Conservation (phyloP, 2,113 vertebrate species). For the Aramus guarauna region DNA sequence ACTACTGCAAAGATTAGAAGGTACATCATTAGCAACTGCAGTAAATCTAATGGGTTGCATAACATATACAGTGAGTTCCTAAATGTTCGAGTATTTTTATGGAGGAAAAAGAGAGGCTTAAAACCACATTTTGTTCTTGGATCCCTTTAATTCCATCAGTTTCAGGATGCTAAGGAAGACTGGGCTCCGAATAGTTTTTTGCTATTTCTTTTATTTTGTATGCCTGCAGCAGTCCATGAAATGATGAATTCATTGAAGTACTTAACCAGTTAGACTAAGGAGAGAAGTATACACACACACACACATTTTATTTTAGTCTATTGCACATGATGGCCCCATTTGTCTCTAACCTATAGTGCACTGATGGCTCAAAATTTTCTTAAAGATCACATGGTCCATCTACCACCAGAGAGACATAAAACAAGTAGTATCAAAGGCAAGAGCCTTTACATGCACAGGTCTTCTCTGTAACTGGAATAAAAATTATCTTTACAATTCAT, state of each 20-base stretch:
- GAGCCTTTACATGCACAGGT: not conserved
- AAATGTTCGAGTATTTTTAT: not conserved
- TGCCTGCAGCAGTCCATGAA: not conserved
- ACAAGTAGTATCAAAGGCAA: not conserved
- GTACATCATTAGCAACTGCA: not conserved
- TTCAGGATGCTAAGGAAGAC: not conserved
- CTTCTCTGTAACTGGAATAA: not conserved
- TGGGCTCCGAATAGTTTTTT: not conserved
- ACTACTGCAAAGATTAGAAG: not conserved
- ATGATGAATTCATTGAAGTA: not conserved
- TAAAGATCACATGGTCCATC: not conserved
- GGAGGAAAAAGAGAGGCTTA: not conserved
- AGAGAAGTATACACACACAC: not conserved
- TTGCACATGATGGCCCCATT: not conserved
- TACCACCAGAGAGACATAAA: not conserved
- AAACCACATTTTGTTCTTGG: not conserved
- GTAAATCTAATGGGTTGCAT: not conserved
- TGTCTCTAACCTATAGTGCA: not conserved
- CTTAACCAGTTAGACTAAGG: not conserved
- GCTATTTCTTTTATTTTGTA: not conserved
- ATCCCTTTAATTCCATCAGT: not conserved
- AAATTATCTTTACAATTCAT: not conserved
- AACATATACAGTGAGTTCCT: not conserved
- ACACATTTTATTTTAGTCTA: not conserved
- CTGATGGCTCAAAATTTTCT: not conserved